phyloP scores from a whole-genome alignment of 2,113 vertebrate species.

The Bothrops jararaca region DNA sequence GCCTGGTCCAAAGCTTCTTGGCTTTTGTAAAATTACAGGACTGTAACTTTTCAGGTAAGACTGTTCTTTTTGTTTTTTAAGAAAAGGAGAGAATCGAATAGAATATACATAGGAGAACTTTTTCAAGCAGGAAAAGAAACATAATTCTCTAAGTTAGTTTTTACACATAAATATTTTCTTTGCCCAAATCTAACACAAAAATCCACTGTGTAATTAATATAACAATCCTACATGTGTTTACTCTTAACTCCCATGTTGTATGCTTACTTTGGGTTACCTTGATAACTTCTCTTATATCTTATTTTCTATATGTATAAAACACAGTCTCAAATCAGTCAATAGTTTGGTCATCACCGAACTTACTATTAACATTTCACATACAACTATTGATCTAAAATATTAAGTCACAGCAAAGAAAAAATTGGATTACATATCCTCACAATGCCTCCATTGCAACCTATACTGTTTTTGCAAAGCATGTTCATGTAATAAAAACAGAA shows the following conservation, averaged over 20 bases:
- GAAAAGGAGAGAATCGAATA: neutral
- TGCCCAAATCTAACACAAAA: neutral
- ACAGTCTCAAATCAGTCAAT: neutral
- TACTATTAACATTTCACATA: neutral
- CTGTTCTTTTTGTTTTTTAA: fast-evolving
- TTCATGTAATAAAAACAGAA: neutral
- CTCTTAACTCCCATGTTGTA: neutral
- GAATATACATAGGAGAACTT: neutral
- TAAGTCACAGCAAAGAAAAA: neutral
- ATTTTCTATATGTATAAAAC: neutral
- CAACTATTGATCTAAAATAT: neutral
- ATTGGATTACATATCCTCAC: neutral
- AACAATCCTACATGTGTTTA: neutral
- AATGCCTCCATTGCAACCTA: neutral
- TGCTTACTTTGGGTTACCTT: neutral
- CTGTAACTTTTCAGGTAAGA: neutral
- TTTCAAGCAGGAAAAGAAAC: neutral
- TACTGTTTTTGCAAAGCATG: neutral
- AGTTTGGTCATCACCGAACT: neutral
- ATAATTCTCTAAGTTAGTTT: neutral
- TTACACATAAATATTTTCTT: neutral
- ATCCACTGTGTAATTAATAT: neutral
- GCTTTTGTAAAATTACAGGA: neutral
- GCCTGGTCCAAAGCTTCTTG: neutral
- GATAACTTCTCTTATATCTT: neutral